Conservation (phyloP, 1,140 invertebrate genomes). For the Chrysomallon squamiferum region DNA sequence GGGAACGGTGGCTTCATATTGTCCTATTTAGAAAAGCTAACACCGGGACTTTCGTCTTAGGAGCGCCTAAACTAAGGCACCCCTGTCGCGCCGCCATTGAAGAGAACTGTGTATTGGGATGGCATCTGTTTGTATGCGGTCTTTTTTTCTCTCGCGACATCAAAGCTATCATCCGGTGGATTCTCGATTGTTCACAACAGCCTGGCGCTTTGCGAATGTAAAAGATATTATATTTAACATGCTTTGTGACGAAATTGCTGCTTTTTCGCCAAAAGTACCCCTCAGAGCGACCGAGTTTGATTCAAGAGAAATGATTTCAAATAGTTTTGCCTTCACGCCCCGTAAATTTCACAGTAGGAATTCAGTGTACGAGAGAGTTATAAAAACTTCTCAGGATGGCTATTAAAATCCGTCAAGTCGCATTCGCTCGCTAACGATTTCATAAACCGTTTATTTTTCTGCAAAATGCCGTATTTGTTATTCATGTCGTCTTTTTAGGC, state of each 20-base stretch:
- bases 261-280: constrained; percentile 6
- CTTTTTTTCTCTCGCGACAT: neutral
- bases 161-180: constrained; percentile 2
- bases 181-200: constrained; percentile 10
- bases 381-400: neutral
- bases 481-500: no score
- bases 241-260: constrained; percentile 22
- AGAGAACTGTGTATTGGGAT: no score
- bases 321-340: constrained; percentile 3
- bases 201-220: constrained; percentile 7
- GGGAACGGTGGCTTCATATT: no score
- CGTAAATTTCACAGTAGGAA: constrained; percentile 2
- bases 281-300: neutral
- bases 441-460: neutral
- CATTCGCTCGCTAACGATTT: neutral
- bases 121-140: no score
- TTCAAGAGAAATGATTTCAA: neutral
- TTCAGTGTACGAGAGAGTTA: neutral
- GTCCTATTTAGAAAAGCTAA: no score
- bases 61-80: no score
- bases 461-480: no score
- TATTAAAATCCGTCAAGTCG: neutral
- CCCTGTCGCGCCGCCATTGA: no score
- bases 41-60: no score
- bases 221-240: constrained; percentile 42